Conservation (phyloP, 2,797 vertebrate species). For the Saxicola maurus region DNA sequence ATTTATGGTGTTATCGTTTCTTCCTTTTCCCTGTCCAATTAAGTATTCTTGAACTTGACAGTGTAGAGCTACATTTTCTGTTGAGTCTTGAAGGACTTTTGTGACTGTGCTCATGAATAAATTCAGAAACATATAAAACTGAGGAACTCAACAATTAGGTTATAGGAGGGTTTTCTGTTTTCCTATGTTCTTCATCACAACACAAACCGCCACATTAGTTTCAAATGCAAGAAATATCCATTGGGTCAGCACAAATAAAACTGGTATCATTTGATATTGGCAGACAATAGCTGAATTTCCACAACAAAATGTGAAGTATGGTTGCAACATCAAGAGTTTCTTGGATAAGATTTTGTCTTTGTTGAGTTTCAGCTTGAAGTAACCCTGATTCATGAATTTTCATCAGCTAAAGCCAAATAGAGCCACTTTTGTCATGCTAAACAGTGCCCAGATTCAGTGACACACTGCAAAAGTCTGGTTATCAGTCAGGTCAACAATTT, state of each 20-base stretch:
- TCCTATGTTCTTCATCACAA: neutral
- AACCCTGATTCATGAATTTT: neutral
- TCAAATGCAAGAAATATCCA: neutral
- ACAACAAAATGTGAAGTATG: neutral
- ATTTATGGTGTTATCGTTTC: neutral
- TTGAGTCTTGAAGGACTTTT: constrained; percentile 4
- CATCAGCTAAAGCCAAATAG: neutral
- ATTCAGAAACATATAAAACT: neutral
- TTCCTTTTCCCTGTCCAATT: constrained; percentile 27
- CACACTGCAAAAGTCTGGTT: neutral
- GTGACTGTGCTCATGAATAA: neutral
- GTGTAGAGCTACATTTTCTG: neutral
- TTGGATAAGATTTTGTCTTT: neutral
- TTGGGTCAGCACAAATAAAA: neutral
- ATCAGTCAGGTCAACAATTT: neutral
- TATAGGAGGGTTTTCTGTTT: neutral
- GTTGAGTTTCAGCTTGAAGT: neutral
- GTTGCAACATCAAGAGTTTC: neutral
- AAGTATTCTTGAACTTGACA: constrained; percentile 21
- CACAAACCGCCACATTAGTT: neutral
- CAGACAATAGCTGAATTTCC: neutral
- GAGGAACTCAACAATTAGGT: neutral
- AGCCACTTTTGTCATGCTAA: neutral
- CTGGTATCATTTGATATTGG: neutral
- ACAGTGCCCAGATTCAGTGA: neutral